A percentile compares a stretch with the other conserved stretches of the same genome.
Conservation (phyloP, 2,888 invertebrate species). For the Amblyteles armatorius region DNA sequence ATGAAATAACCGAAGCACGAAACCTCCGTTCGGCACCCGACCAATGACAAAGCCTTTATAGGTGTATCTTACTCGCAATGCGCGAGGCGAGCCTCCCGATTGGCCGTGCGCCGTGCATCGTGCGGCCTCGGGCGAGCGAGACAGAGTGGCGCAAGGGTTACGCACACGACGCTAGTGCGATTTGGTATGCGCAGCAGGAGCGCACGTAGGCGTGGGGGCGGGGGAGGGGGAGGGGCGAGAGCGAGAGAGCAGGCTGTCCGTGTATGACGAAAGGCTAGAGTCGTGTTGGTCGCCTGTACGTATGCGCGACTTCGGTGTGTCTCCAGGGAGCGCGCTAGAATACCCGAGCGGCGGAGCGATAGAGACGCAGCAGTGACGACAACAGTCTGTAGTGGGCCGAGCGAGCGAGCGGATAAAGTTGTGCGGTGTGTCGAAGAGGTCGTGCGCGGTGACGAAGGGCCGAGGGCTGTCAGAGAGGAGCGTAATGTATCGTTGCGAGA, state of each 20-base stretch:
- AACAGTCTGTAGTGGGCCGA: constrained; percentile 37
- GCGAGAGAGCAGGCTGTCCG: constrained; percentile 1
- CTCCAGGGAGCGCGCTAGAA: constrained; percentile 14
- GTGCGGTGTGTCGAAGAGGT: neutral
- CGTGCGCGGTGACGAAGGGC: constrained; percentile 20
- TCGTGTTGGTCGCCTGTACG: constrained; percentile 18
- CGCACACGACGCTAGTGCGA: neutral
- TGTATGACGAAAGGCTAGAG: neutral
- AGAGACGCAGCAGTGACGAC: constrained; percentile 48
- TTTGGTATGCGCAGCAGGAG: constrained; percentile 6
- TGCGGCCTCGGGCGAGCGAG: constrained; percentile 19
- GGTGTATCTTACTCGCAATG: neutral
- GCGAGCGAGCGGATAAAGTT: constrained; percentile 34
- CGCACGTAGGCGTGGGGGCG: neutral
- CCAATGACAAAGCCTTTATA: neutral
- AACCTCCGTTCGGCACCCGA: neutral
- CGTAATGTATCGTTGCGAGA: constrained; percentile 47
- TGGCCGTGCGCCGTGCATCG: too few relatives aligned
- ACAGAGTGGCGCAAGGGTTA: constrained; percentile 34
- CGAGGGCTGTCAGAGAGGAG: constrained; percentile 53
- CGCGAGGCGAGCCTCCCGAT: too few relatives aligned
- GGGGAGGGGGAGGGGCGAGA: neutral
- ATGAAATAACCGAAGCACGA: neutral
- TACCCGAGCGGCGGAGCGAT: constrained; percentile 3
- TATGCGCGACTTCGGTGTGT: neutral